Evolutionary conservation across 2,888 invertebrate genomes (phyloP).

Genomic region (Lithophane leautieri): DNA sequence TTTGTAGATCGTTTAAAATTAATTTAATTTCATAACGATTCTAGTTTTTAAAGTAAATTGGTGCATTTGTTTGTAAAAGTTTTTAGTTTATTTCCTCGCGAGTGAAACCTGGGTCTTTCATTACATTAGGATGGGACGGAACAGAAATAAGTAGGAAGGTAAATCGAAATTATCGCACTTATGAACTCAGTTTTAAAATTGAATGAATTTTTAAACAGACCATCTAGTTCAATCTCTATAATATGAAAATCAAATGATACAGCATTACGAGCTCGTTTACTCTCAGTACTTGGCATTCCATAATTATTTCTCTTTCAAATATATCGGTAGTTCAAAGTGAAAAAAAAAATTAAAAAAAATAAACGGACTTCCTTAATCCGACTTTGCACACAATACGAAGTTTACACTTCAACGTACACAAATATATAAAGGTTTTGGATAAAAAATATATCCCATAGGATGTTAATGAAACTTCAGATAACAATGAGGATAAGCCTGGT

Average conservation of each 20-base stretch:
- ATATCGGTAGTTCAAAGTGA: constrained; percentile 72
- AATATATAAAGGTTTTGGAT: constrained; percentile 67
- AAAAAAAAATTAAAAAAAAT: constrained; percentile 61
- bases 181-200: neutral
- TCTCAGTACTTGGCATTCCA: neutral
- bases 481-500: constrained; percentile 80
- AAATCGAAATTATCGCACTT: neutral
- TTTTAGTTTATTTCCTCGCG: neutral
- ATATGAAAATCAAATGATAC: neutral
- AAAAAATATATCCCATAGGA: constrained; percentile 67
- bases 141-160: neutral
- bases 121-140: neutral
- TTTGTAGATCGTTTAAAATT: neutral
- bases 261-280: neutral
- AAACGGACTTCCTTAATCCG: constrained; percentile 76
- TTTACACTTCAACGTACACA: constrained; percentile 82
- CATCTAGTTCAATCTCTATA: neutral
- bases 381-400: constrained; percentile 76
- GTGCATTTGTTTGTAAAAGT: neutral
- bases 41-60: neutral
- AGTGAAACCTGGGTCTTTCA: no score
- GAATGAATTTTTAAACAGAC: neutral
- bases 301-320: constrained; percentile 1
- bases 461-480: constrained; percentile 81
- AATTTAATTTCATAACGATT: constrained; percentile 3